A percentile compares a stretch with the other conserved stretches of the same genome.
Conservation (phyloP, 2,113 vertebrate genomes). For the Caracal caracal region DNA sequence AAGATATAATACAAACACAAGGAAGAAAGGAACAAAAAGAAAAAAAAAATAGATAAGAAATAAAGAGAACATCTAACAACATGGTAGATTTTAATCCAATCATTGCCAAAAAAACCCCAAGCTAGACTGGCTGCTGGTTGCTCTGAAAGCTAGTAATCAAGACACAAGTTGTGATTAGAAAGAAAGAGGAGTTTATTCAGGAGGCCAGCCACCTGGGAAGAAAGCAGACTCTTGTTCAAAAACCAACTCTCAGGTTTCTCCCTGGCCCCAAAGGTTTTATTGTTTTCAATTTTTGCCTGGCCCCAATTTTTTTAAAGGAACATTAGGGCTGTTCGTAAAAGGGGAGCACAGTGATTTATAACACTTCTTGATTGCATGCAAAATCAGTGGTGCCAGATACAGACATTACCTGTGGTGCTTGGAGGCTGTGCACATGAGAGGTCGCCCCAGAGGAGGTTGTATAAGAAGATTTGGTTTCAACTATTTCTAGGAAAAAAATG, state of each 20-base stretch:
- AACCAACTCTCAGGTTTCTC: neutral
- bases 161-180: neutral
- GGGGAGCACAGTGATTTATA: neutral
- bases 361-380: accelerated
- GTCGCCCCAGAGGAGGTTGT: neutral
- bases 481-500: neutral
- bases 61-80: neutral
- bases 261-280: neutral
- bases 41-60: neutral
- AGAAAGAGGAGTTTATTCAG: neutral
- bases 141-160: neutral
- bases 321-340: neutral
- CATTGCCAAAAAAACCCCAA: neutral
- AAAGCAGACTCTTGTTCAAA: neutral
- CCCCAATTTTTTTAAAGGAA: neutral
- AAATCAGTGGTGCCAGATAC: neutral
- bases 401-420: neutral
- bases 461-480: neutral
- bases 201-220: neutral
- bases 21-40: neutral
- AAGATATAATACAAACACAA: neutral
- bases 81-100: neutral
- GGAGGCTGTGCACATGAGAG: neutral
- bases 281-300: no score
- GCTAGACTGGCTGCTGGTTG: neutral